Evolutionary conservation across 2,888 invertebrate species (phyloP).

Genomic region (Diaperis boleti): DNA sequence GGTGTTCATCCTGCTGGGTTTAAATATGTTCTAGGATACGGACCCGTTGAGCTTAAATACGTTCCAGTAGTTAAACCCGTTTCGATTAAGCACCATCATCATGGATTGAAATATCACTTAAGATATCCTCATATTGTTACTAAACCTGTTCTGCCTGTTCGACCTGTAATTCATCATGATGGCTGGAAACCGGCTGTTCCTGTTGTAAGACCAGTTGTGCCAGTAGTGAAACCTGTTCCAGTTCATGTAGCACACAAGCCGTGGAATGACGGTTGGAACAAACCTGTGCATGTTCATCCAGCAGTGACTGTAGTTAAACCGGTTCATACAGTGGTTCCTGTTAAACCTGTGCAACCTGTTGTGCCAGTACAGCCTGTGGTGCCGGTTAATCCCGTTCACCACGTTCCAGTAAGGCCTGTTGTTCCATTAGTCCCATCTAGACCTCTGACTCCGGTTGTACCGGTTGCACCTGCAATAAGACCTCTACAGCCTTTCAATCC

Average conservation of each 20-base stretch:
- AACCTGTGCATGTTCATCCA: conserved; percentile 31
- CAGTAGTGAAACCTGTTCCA: conserved; percentile 23
- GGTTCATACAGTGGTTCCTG: background rate
- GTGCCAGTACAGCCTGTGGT: background rate
- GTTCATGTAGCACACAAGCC: conserved; percentile 38
- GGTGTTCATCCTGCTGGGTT: conserved; percentile 55
- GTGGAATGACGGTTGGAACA: conserved; percentile 41
- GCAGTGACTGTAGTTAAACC: conserved; percentile 19
- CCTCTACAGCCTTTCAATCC: conserved; percentile 7
- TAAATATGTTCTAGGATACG: conserved; percentile 57
- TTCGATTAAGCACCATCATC: conserved; percentile 46
- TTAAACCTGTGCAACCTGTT: conserved; percentile 12
- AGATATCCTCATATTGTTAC: conserved; percentile 40
- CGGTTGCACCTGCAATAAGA: conserved; percentile 10
- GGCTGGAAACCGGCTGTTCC: conserved; percentile 29
- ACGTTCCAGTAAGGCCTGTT: conserved; percentile 18
- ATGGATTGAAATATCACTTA: conserved; percentile 17
- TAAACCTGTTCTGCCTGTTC: conserved; percentile 45
- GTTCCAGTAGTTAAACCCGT: conserved; percentile 57
- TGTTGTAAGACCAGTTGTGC: conserved; percentile 32
- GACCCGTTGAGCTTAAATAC: conserved; percentile 56
- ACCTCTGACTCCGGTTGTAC: conserved; percentile 31
- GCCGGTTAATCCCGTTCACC: conserved; percentile 26
- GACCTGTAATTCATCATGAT: conserved; percentile 32
- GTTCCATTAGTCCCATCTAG: conserved; percentile 11